Percentiles rank a stretch among this genome's conserved stretches.
Evolutionary conservation across 2,888 invertebrate species (phyloP).

Genomic region (Standfussiana lucernea): DNA sequence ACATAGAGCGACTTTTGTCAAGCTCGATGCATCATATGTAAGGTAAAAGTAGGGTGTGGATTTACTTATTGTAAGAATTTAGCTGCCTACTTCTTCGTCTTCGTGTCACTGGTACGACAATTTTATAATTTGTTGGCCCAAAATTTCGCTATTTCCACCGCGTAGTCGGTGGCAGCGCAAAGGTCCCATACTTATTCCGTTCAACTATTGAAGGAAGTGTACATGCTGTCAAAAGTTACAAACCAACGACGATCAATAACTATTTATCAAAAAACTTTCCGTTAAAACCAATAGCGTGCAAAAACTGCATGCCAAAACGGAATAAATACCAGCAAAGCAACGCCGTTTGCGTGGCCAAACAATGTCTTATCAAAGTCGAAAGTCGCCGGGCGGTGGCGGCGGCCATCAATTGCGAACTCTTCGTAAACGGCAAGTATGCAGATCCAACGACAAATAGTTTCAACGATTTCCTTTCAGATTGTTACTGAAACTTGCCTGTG

Average conservation of each 20-base stretch:
- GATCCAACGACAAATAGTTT: slow-evolving; percentile 70
- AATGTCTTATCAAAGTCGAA: slow-evolving; percentile 66
- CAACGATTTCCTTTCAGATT: slow-evolving; percentile 58
- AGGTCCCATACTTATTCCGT: background rate
- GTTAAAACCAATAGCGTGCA: slow-evolving; percentile 20
- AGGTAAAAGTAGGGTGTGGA: background rate
- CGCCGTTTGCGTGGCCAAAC: slow-evolving; percentile 53
- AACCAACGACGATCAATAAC: background rate
- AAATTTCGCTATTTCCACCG: no score
- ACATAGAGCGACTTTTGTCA: background rate
- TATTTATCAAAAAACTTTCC: background rate
- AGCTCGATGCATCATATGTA: background rate
- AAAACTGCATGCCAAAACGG: slow-evolving; percentile 24
- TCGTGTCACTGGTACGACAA: no score
- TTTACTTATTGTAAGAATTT: background rate
- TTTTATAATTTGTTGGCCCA: no score
- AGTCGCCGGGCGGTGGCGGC: slow-evolving; percentile 61
- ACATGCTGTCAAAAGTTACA: background rate
- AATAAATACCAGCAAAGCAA: slow-evolving; percentile 29
- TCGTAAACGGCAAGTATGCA: slow-evolving; percentile 70
- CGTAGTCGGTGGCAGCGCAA: no score
- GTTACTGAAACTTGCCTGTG: slow-evolving; percentile 56
- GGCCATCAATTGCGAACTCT: slow-evolving; percentile 70
- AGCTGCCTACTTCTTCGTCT: no score
- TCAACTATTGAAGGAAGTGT: background rate